Base-by-base conservation (phyloP, 2,113 vertebrate species). In the Speoplatyrhinus poulsoni region DNA sequence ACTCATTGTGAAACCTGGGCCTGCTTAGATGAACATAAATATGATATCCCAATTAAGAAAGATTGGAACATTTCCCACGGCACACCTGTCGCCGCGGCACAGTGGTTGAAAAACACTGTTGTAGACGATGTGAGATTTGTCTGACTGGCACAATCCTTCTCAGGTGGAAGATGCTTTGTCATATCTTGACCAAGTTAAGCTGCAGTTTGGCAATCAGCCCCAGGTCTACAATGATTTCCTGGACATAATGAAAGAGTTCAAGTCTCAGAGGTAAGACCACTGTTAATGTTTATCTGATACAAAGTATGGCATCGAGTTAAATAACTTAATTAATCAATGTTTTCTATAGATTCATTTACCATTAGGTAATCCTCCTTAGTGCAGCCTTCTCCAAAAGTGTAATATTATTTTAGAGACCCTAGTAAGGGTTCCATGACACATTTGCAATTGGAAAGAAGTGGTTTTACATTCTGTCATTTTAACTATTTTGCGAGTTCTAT, bases 181-280 rank as follows among this genome's bases (percentile, higher is more conserved):
- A 52, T 99, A 99, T 70, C 93, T 99, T 85, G 98, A 99, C 90
- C 97, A 99, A 88, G 98, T 99, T 83, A 99, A 99, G 81, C 89
- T 99, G 76, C 98, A 99, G 67, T 99, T 99, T 86, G 98, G 98
- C 82, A 99, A 94, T 91, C 97, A 99, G 77, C 98, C 98, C 69
- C 98, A 99, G 90, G 97, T 99, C 88, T 99, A 99, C 92, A 99
- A 99, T 77, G 97, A 99, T 86, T 99, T 99, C 83, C 92, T 99
- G 89, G 98, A 99, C 82, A 99, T 99, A 84, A 99, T 99, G 98
- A 99, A 99, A 91, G 97, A 99, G 91, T 99, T 99, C 84, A 99
- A 99, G 87, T 99, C 98, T 85, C 98, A 99, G 70, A 98, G 96
- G 98, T 99, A 89, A 93, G 79, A 0, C 12, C 9, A 15, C 2